Evolutionary conservation across 2,113 vertebrate genomes (phyloP).

Genomic region (Murina feae): DNA sequence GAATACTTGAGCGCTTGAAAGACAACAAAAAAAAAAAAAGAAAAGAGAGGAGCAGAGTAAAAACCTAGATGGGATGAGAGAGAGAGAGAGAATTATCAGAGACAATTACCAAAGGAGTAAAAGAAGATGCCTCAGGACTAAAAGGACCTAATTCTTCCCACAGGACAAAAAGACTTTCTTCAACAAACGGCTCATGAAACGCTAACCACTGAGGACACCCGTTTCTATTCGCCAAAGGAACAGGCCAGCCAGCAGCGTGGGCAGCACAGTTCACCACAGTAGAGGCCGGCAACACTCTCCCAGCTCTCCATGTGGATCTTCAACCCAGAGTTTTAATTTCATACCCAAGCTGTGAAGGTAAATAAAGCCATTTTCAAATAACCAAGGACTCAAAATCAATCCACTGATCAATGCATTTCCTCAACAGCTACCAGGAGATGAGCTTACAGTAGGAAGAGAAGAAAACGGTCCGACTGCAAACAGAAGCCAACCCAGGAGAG

Average conservation of each 20-base stretch:
- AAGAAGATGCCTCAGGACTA: background rate
- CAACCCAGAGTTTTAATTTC: background rate
- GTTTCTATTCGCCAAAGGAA: background rate
- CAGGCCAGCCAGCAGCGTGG: background rate
- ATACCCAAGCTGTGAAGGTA: background rate
- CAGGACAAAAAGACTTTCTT: background rate
- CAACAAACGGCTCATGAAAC: background rate
- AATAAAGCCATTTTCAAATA: background rate
- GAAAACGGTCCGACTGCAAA: background rate
- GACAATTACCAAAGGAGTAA: background rate
- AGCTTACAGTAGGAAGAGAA: background rate
- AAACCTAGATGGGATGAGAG: background rate
- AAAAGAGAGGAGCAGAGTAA: background rate
- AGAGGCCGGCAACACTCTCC: no score
- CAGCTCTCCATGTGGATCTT: background rate
- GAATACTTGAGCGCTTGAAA: accelerated
- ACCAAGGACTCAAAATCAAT: background rate
- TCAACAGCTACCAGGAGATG: background rate
- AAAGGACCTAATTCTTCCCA: background rate
- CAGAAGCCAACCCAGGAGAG: background rate
- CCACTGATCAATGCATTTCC: no score
- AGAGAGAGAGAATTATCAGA: background rate
- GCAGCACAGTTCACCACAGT: no score
- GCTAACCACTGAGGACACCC: background rate
- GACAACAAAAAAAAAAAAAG: background rate